These are phyloP conservation scores for Trissolcus basalis DNA, from an alignment of 1,140 invertebrate species.

Conservation along the genomic window DNA sequence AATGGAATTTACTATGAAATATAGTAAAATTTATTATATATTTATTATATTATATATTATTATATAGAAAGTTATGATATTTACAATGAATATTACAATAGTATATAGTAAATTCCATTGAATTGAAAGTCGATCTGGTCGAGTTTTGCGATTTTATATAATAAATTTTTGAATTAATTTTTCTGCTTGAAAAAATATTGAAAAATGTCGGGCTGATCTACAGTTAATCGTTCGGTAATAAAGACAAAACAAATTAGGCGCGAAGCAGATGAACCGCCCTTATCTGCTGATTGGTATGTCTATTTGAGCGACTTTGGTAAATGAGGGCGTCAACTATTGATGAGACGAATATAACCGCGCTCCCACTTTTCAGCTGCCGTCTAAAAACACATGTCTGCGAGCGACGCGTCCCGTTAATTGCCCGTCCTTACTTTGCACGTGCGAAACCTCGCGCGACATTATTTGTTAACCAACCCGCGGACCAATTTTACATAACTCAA, in stretches of 20 bases:
- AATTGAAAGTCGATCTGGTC: too few relatives aligned
- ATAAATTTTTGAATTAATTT: too few relatives aligned
- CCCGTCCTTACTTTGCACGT: constrained; percentile 31
- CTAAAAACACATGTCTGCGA: constrained; percentile 48
- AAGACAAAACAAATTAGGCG: constrained; percentile 15
- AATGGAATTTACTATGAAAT: too few relatives aligned
- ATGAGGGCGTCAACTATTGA: constrained; percentile 49
- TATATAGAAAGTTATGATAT: too few relatives aligned
- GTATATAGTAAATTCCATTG: too few relatives aligned
- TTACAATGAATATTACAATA: too few relatives aligned
- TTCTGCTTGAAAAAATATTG: too few relatives aligned
- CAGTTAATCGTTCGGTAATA: neutral
- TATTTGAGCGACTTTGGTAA: constrained; percentile 24
- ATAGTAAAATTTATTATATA: too few relatives aligned
- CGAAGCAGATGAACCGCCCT: neutral
- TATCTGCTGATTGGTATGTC: constrained; percentile 9
- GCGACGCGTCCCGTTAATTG: constrained; percentile 37
- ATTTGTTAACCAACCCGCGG: constrained; percentile 13
- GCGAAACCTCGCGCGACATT: constrained; percentile 16
- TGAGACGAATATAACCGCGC: constrained; percentile 36
- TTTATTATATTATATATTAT: too few relatives aligned
- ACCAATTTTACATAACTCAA: too few relatives aligned
- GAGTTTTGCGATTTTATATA: too few relatives aligned
- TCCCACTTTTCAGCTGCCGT: constrained; percentile 24
- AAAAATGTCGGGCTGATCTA: too few relatives aligned